phyloP scores from a whole-genome alignment of 92 coral and sea anemone species.

The Desmophyllum pertusum region DNA sequence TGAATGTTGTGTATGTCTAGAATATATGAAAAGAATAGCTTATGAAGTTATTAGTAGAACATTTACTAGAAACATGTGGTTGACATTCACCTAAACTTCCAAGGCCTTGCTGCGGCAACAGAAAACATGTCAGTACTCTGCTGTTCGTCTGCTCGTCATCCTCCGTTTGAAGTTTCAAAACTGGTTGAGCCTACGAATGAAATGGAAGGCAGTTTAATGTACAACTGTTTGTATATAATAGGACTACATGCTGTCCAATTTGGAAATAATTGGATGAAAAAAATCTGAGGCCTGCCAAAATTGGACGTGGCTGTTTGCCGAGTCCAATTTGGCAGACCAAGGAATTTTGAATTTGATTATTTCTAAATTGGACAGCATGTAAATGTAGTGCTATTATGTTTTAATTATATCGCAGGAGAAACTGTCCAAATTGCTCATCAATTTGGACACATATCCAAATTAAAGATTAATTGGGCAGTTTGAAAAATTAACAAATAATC shows the following conservation, averaged over 20 bases:
- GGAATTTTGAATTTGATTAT: not conserved
- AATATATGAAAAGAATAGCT: too few relatives aligned
- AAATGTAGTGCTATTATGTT: not conserved
- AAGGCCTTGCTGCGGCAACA: conserved; percentile 93
- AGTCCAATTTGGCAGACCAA: not conserved
- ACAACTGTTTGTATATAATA: too few relatives aligned
- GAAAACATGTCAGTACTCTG: conserved; percentile 89
- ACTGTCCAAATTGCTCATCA: too few relatives aligned
- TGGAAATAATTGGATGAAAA: too few relatives aligned
- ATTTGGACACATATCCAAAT: too few relatives aligned
- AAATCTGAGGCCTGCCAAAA: not conserved
- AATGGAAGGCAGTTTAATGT: not conserved
- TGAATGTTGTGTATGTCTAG: too few relatives aligned
- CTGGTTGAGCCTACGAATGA: conserved; percentile 82
- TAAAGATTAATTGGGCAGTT: too few relatives aligned
- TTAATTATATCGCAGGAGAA: too few relatives aligned
- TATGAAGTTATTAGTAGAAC: not conserved
- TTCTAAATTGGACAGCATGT: not conserved
- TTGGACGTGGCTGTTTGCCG: not conserved
- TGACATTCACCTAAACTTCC: conserved; percentile 83
- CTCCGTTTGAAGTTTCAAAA: conserved; percentile 93
- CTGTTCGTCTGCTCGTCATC: conserved; percentile 91
- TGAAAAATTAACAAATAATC: too few relatives aligned
- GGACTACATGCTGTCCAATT: not conserved
- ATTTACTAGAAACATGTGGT: too few relatives aligned